Conservation (phyloP, 2,888 invertebrate genomes). For the Brassicogethes aeneus region DNA sequence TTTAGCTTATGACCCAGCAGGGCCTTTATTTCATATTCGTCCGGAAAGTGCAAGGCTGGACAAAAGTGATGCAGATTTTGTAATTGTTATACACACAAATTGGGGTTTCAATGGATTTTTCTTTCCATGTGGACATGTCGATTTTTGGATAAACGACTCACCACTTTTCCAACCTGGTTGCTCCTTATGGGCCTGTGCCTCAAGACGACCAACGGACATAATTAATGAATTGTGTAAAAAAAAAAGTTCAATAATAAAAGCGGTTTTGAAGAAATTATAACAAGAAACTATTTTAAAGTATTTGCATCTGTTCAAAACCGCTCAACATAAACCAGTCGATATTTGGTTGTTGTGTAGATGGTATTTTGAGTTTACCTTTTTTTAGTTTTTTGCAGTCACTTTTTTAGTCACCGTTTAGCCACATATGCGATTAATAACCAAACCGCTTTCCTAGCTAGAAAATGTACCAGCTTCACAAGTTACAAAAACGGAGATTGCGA, state of each 20-base stretch:
- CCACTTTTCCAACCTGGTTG: neutral
- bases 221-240: too few relatives aligned
- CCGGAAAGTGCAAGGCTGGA: neutral
- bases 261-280: neutral
- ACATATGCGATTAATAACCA: neutral
- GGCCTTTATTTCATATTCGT: neutral
- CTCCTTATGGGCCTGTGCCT: too few relatives aligned
- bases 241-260: too few relatives aligned
- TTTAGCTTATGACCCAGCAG: neutral
- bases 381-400: slow-evolving; percentile 5
- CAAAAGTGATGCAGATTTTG: neutral
- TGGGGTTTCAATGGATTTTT: neutral
- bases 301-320: too few relatives aligned
- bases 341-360: too few relatives aligned
- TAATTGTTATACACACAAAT: neutral
- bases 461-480: neutral
- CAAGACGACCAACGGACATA: too few relatives aligned
- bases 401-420: neutral
- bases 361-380: too few relatives aligned
- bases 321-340: too few relatives aligned
- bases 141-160: slow-evolving; percentile 1
- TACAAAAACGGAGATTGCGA: neutral
- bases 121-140: neutral
- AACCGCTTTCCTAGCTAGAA: neutral
- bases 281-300: too few relatives aligned